These are phyloP conservation scores for Salvator merianae DNA, from an alignment of 2,113 vertebrate genomes.

Conservation along the genomic window DNA sequence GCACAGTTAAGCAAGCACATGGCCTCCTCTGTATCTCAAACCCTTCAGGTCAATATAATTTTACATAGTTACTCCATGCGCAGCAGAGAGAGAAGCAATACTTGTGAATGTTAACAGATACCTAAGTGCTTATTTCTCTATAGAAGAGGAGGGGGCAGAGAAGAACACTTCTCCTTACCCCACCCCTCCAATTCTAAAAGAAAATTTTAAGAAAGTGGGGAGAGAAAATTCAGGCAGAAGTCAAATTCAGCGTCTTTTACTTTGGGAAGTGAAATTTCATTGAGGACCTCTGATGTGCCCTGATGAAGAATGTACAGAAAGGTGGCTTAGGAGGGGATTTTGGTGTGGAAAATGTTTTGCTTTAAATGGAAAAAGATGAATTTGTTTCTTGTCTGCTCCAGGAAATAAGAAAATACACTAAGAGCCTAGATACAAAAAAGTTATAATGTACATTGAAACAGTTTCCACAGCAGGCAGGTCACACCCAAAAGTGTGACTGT, in stretches of 20 bases:
- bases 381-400: neutral
- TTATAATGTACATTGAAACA: no score
- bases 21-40: constrained; percentile 60
- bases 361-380: neutral
- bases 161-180: neutral
- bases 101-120: constrained; percentile 50
- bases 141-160: neutral
- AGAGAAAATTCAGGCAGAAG: constrained; percentile 10
- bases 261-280: neutral
- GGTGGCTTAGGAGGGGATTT: neutral
- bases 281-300: neutral
- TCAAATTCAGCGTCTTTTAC: neutral
- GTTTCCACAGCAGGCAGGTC: no score
- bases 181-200: neutral
- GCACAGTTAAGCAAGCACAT: constrained; percentile 62
- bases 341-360: neutral
- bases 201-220: neutral
- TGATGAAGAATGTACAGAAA: neutral
- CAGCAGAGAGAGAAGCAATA: constrained; percentile 46
- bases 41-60: constrained; percentile 63
- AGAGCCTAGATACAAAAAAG: no score
- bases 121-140: constrained; percentile 48
- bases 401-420: neutral
- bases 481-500: no score
- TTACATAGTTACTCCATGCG: constrained; percentile 61